Base-by-base conservation (phyloP, 2,888 invertebrate genomes). In the Mayetiola destructor region DNA sequence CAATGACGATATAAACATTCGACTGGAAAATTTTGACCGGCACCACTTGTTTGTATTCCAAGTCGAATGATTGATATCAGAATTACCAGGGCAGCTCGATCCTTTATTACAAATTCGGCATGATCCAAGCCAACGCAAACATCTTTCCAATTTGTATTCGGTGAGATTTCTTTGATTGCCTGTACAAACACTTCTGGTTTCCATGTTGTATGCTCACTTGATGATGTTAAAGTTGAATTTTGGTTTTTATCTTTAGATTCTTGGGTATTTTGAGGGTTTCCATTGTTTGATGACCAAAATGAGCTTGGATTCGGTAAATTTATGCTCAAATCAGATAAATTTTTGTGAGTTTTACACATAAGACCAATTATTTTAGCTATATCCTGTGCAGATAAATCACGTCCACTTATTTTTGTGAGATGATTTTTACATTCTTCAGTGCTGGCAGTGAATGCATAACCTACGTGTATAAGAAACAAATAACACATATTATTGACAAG, bases 171-270 rank as follows among this genome's bases (percentile, higher is more conserved):
- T 69, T 91, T 90, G 27, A 94, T 73, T n/a, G 89, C 84, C 69
- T 90, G 88, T 39, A 94, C 86, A 68, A 96, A 94, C 57, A 92
- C 81, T 67, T 96, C 95, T 12, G 91, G 82, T 70, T 94, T 94
- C 96, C 96, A 97, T 3, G 86, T 78, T 39, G 70, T 69, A 18
- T 70, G 69, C 68, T 80, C 69, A 9, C 21, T 21, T 1, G 53
- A 29, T 35, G 57, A 40, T 32, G 36, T 20, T 3, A 56, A 40
- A 9, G 57, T 36, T 37, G 35, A 35, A 21, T 18, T 21, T 16
- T 48, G 48, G 18, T 23, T 52, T 36, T 52, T 36, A 36, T 64
- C 64, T 57, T 62, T 62, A 36, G 40, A 59, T 58, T 64, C 62
- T 62, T 64, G 59, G 61, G 62, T 40, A 64, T 64, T 48, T 62